Evolutionary conservation across 2,888 invertebrate species (phyloP), one percentile per base, ranked within the genome.

Genomic region (Pandemis cinnamomeana): DNA sequence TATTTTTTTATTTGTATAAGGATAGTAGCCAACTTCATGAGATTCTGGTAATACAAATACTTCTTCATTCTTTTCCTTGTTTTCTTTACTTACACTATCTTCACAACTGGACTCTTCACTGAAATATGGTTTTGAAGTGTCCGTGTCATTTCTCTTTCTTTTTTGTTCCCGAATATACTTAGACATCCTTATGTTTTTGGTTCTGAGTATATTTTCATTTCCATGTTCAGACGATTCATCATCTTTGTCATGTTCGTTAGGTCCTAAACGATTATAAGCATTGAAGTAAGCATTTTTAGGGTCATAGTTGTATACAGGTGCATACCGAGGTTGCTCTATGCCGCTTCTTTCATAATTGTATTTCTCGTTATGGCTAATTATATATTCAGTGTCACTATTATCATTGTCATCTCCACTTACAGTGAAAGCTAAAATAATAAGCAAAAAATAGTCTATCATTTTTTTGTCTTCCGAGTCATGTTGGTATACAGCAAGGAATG

Each of bases 321-420:
- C 79, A 46, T 86, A 87, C 55, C 85, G 79, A 0, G 87, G 85
- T 27, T 86, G 46, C 27, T 78, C 72, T n/a, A 53, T 51, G 53
- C 71, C 46, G 55, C 1, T 42, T 71, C 71, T 15, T 62, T 63
- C 20, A 42, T 5, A 60, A 8, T 44, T 42, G 13, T 51, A 36
- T 60, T n/a, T 69, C 8, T n/a, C 44, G 27, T 62, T 75, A 75
- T 58, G 13, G 13, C 8, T 67, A 41, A 73, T 7, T 20, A n/a
- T n/a, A n/a, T 88, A 92, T 77, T 87, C 89, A 5, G 80, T 79
- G 62, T 88, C 86, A n/a, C 85, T 82, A 78, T 80, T 86, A 36
- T 36, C 27, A 36, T 36, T 36, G 5, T 85, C 83, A 8, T 81
- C 78, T 5, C 78, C 77, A 61, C 76, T 71, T 62, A 70, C 76